These are phyloP conservation scores for Pammene fasciana DNA, from an alignment of 2,888 invertebrate species.

Conservation along the genomic window DNA sequence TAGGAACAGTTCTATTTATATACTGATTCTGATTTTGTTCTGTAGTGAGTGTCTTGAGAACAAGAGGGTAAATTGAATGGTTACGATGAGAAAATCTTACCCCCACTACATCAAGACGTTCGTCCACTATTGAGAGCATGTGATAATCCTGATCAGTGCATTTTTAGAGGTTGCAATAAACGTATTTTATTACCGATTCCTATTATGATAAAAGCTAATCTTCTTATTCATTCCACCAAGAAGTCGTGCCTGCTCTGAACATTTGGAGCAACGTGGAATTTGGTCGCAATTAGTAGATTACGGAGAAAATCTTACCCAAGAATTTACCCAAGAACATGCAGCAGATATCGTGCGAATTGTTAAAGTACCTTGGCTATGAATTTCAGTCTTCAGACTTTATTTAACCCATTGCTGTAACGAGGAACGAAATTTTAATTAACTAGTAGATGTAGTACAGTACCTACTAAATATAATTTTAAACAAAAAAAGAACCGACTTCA, in stretches of 20 bases:
- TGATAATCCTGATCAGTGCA: constrained; percentile 2
- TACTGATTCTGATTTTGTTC: too few relatives aligned
- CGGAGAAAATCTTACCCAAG: constrained; percentile 1
- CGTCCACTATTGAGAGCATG: neutral
- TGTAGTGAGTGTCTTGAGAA: too few relatives aligned
- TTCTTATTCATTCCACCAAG: constrained; percentile 1
- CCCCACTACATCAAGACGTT: neutral
- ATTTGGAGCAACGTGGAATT: neutral
- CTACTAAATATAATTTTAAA: constrained; percentile 4
- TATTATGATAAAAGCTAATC: neutral
- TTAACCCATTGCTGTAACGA: constrained; percentile 7
- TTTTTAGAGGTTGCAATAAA: neutral
- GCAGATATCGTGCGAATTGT: neutral
- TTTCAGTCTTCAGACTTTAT: constrained; percentile 11
- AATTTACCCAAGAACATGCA: neutral
- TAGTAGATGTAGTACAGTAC: constrained; percentile 1
- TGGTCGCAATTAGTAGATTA: constrained; percentile 4
- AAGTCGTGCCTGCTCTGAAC: constrained; percentile 3
- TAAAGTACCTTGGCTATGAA: constrained; percentile 2
- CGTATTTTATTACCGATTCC: neutral
- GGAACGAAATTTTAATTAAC: neutral
- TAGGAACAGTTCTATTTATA: too few relatives aligned
- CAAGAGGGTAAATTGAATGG: too few relatives aligned
- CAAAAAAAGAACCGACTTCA: too few relatives aligned
- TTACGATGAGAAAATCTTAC: neutral